Percentiles rank a stretch among this genome's conserved stretches.
Evolutionary conservation across 2,888 invertebrate species (phyloP).

Genomic region (Lycia hirtaria): DNA sequence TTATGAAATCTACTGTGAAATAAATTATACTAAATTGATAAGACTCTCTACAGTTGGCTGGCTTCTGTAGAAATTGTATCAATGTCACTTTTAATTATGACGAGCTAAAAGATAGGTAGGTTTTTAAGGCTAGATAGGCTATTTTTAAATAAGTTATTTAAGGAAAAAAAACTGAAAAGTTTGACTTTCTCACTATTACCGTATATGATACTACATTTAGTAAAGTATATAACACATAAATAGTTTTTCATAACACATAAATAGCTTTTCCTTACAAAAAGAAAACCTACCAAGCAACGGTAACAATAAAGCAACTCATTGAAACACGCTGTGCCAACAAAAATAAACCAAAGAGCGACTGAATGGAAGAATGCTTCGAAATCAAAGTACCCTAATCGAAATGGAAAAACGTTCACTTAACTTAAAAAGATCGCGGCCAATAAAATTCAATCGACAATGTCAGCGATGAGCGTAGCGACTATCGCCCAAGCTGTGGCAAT

Average conservation of each 20-base stretch:
- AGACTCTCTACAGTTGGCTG: no score
- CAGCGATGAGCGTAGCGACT: conserved; percentile 63
- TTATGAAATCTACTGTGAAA: no score
- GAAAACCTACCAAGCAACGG: background rate
- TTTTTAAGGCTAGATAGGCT: no score
- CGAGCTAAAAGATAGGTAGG: no score
- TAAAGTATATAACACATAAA: background rate
- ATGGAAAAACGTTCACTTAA: conserved; percentile 79
- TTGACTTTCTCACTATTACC: no score
- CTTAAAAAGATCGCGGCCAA: conserved; percentile 82
- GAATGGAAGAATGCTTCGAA: conserved; percentile 50
- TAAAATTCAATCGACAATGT: conserved; percentile 78
- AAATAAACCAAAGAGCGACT: conserved; percentile 49
- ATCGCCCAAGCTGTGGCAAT: conserved; percentile 20
- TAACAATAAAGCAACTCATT: conserved; percentile 38
- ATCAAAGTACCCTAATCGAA: conserved; percentile 73
- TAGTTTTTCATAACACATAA: background rate
- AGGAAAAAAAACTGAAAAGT: no score
- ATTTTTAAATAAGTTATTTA: no score
- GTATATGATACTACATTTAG: no score
- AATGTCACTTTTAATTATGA: no score
- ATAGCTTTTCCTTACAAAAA: background rate
- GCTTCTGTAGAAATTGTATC: no score
- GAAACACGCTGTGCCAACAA: conserved; percentile 55
- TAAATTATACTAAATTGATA: no score